These are phyloP conservation scores for Archips crataeganus DNA, from an alignment of 2,888 invertebrate species.

Conservation along the genomic window DNA sequence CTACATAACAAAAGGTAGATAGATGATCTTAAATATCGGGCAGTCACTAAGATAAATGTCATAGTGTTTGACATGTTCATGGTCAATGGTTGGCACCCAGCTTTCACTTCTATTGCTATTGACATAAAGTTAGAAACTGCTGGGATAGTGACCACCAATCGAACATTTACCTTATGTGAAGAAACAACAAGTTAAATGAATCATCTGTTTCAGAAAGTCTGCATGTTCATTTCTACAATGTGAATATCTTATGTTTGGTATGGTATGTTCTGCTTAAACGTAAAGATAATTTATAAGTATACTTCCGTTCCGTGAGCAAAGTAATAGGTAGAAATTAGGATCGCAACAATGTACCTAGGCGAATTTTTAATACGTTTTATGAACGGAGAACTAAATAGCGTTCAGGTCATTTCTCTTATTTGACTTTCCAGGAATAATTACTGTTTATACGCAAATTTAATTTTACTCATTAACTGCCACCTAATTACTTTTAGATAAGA, in stretches of 20 bases:
- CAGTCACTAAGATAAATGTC: no score
- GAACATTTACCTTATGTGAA: no score
- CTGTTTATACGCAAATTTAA: not conserved
- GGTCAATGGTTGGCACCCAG: no score
- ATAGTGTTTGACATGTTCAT: no score
- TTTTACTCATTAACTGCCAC: not conserved
- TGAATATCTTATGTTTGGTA: not conserved
- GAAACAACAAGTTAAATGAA: no score
- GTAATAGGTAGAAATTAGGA: not conserved
- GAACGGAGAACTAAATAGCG: not conserved
- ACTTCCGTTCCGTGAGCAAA: not conserved
- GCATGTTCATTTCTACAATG: not conserved
- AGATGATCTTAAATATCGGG: not conserved
- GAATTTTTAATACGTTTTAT: conserved; percentile 14
- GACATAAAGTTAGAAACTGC: no score
- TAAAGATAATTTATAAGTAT: conserved; percentile 1
- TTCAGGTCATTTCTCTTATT: not conserved
- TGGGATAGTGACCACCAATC: no score
- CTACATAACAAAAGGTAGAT: conserved; percentile 4
- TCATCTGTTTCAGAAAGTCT: not conserved
- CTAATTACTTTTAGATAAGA: not conserved
- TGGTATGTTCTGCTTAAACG: not conserved
- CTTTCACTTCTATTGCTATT: no score
- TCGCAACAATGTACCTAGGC: conserved; percentile 1
- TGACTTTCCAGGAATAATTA: not conserved